Evolutionary conservation across 2,888 invertebrate species (phyloP).

Genomic region (Plebejus argus): DNA sequence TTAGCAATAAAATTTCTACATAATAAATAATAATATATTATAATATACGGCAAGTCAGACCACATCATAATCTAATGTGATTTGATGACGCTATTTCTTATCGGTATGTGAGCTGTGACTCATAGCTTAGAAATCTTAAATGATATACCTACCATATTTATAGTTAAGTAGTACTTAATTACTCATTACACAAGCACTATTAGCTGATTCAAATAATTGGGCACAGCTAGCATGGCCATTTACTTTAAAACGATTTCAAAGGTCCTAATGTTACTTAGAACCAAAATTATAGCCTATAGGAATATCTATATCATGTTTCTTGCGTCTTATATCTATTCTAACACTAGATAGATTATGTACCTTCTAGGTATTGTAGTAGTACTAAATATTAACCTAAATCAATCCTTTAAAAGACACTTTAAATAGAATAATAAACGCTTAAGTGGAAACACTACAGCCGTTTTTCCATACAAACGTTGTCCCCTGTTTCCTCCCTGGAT

Average conservation of each 20-base stretch:
- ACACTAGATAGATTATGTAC: too few relatives aligned
- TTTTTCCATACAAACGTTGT: too few relatives aligned
- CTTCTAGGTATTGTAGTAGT: too few relatives aligned
- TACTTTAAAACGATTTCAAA: background rate
- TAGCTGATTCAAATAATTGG: background rate
- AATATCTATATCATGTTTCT: background rate
- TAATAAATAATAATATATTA: too few relatives aligned
- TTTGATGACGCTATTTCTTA: constrained; percentile 10
- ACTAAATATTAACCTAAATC: too few relatives aligned
- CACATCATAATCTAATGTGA: constrained; percentile 14
- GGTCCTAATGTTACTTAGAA: background rate
- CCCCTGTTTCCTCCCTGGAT: too few relatives aligned
- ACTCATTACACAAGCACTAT: background rate
- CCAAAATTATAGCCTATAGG: background rate
- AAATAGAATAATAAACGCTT: too few relatives aligned
- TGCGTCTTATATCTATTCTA: too few relatives aligned
- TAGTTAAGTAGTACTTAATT: background rate
- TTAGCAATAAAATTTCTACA: constrained; percentile 8
- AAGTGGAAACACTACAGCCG: too few relatives aligned
- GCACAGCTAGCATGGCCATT: background rate
- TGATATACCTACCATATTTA: background rate
- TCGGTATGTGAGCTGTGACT: constrained; percentile 1
- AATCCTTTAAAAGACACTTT: too few relatives aligned
- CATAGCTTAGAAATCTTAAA: background rate
- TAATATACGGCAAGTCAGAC: background rate